phyloP scores from a whole-genome alignment of 2,113 vertebrate species.

The Diadophis punctatus region DNA sequence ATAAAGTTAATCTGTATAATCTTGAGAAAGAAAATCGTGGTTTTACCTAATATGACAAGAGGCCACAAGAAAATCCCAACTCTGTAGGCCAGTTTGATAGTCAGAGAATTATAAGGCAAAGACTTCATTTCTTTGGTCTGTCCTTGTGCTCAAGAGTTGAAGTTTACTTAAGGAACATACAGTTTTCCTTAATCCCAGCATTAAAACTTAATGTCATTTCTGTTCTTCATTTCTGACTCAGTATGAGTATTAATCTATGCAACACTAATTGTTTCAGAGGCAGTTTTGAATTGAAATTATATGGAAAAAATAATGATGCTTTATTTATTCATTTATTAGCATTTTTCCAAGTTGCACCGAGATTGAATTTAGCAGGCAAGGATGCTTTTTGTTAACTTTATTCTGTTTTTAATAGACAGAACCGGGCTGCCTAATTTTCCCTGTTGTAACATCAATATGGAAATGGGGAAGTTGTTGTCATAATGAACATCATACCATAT shows the following conservation, averaged over 20 bases:
- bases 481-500: constrained; percentile 35
- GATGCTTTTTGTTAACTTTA: neutral
- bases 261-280: neutral
- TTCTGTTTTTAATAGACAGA: neutral
- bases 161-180: neutral
- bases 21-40: neutral
- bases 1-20: neutral
- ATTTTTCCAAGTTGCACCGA: neutral
- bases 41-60: neutral
- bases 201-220: neutral
- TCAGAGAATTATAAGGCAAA: neutral
- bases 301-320: neutral
- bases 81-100: neutral
- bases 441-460: neutral
- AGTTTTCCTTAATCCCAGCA: neutral
- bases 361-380: constrained; percentile 15
- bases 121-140: neutral
- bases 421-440: neutral
- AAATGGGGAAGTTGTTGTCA: constrained; percentile 29
- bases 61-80: neutral
- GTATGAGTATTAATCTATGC: neutral
- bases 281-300: neutral
- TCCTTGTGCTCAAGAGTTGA: neutral
- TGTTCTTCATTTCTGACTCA: neutral
- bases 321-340: neutral